Percentiles rank a stretch among this genome's conserved stretches.
phyloP scores from a whole-genome alignment of 1,140 invertebrate species.

The Drosophila ogumai region DNA sequence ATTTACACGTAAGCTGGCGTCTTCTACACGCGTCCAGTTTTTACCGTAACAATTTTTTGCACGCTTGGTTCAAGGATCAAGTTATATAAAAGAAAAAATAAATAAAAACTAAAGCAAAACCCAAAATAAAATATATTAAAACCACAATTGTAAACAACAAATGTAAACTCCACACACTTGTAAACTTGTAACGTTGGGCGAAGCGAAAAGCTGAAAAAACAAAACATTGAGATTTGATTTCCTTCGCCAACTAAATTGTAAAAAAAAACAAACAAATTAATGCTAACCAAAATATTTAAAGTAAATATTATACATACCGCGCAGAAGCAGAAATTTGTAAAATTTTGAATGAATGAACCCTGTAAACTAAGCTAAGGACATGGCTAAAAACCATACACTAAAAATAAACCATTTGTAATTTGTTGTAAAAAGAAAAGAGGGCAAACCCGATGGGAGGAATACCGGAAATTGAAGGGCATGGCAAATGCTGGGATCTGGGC shows the following conservation, averaged over 20 bases:
- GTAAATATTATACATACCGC: constrained; percentile 52
- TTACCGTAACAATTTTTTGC: constrained; percentile 67
- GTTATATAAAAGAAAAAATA: constrained; percentile 17
- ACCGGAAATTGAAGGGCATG: constrained; percentile 30
- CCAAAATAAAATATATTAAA: constrained; percentile 24
- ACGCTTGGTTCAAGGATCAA: constrained; percentile 46
- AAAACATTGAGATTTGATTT: constrained; percentile 51
- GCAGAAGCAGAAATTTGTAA: constrained; percentile 69
- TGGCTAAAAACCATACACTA: constrained; percentile 51
- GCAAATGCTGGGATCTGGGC: constrained; percentile 53
- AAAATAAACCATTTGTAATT: constrained; percentile 76
- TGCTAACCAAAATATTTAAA: constrained; percentile 53
- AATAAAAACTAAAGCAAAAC: constrained; percentile 13
- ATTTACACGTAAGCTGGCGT: constrained; percentile 58
- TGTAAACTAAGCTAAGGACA: constrained; percentile 74
- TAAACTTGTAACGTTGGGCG: constrained; percentile 47
- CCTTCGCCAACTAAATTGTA: constrained; percentile 67
- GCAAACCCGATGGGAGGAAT: constrained; percentile 17
- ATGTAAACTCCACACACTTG: constrained; percentile 40
- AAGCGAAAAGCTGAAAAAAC: constrained; percentile 16
- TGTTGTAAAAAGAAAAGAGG: constrained; percentile 73
- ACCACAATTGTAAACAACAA: constrained; percentile 65
- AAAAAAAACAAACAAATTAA: constrained; percentile 36
- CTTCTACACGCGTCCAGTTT: constrained; percentile 65
- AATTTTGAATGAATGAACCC: constrained; percentile 48